Base-by-base conservation (phyloP, 2,113 vertebrate genomes). In the Oncorhynchus kisutch region DNA sequence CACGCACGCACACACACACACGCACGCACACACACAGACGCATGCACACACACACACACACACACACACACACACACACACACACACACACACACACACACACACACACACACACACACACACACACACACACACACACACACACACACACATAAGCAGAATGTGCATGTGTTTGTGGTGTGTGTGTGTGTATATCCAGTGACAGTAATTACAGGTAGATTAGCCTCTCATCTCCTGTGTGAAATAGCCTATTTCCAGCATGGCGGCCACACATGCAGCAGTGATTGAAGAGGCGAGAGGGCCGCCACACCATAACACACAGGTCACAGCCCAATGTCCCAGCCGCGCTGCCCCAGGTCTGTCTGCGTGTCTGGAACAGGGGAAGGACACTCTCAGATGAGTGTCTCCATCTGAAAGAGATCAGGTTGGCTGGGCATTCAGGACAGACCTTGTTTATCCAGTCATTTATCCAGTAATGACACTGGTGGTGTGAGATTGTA, bases 201-300 rank as follows among this genome's bases (percentile, higher is more conserved):
- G 83, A 78, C 77, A 80, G 82, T 72, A 72, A 86, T 88, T 84
- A 84, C 67, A 67, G 27, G 22, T 20, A 83, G 84, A 89, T 88
- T 85, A 87, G 39, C 62, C 79, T 83, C 71, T 84, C 73, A 85
- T 85, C 83, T 81, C 25, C 64, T 77, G 78, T 79, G 80, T 79
- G 80, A 88, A 88, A 91, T 85, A 78, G 86, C 69, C 74, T 87
- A 81, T 90, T 90, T 88, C 76, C 84, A 86, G 71, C 24, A 3
- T 31, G 45, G 45, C 39, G 76, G 67, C 54, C 49, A 45, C 39
- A 45, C 39, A 45, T 9, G 9, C 39, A 49, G 49, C 22, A 29
- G 64, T 84, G 81, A 86, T 87, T 84, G 81, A 67, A 45, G 60
- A 74, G 80, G 77, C 73, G 74, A 81, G 68, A 71, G 49, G 60